Percentiles rank a stretch among this genome's conserved stretches.
Evolutionary conservation across 2,797 vertebrate genomes (phyloP).

Genomic region (Centropyge bicolor): DNA sequence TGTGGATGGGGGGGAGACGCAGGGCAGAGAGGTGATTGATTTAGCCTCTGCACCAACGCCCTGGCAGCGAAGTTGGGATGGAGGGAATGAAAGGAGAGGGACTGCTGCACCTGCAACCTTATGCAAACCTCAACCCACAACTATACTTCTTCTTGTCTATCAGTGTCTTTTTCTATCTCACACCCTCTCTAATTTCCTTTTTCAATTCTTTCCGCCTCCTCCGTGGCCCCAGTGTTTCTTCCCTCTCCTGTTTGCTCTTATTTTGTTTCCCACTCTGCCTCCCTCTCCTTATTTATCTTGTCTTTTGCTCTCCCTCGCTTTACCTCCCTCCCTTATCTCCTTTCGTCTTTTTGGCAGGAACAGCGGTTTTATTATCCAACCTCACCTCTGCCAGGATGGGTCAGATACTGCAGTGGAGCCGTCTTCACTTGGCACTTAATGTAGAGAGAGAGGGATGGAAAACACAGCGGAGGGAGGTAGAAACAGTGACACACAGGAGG

Average conservation of each 20-base stretch:
- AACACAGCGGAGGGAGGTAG: conserved; percentile 27
- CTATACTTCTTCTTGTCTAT: background rate
- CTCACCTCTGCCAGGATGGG: conserved; percentile 74
- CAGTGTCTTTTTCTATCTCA: background rate
- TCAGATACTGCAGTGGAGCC: conserved; percentile 72
- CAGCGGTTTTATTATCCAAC: conserved; percentile 66
- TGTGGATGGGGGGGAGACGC: conserved; percentile 32
- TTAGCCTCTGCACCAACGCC: conserved; percentile 64
- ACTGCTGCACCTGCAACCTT: conserved; percentile 33
- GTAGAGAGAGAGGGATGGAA: conserved; percentile 27
- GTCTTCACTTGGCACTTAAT: conserved; percentile 59
- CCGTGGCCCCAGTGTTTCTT: conserved; percentile 2
- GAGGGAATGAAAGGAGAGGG: conserved; percentile 24
- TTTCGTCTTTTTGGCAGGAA: conserved; percentile 68
- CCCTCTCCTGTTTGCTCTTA: background rate
- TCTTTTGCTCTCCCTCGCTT: conserved; percentile 39
- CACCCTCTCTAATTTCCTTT: conserved; percentile 6
- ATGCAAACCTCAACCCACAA: conserved; percentile 26
- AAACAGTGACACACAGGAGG: conserved; percentile 36
- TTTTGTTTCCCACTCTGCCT: conserved; percentile 14
- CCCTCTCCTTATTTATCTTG: conserved; percentile 38
- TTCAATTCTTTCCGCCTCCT: conserved; percentile 5
- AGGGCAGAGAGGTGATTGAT: conserved; percentile 63
- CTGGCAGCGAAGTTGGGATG: conserved; percentile 46
- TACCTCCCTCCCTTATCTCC: conserved; percentile 45